Percentiles rank a stretch among this genome's conserved stretches.
Conservation (phyloP, 2,888 invertebrate species). For the Serrognathus titanus region DNA sequence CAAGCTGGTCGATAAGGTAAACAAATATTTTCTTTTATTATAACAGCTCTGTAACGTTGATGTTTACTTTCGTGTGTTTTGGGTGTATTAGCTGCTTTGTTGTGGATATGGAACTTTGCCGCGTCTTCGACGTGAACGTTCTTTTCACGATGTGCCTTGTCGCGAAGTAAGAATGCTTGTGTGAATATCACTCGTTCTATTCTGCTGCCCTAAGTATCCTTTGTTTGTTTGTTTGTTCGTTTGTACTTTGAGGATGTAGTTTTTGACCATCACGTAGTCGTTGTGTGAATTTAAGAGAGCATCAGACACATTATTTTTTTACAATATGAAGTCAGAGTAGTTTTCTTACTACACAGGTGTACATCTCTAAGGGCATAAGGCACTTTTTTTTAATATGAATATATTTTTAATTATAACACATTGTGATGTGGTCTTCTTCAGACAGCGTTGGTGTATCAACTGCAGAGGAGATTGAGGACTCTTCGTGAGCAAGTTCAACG, state of each 20-base stretch:
- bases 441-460: constrained; percentile 85
- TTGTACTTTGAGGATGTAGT: neutral
- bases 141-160: constrained; percentile 75
- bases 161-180: constrained; percentile 67
- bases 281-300: too few relatives aligned
- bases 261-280: too few relatives aligned
- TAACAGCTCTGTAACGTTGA: neutral
- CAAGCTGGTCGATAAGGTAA: constrained; percentile 75
- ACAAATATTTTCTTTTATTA: neutral
- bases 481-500: constrained; percentile 87
- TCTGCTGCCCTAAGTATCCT: neutral
- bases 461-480: constrained; percentile 81
- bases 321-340: too few relatives aligned
- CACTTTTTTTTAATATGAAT: too few relatives aligned
- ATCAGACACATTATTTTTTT: too few relatives aligned
- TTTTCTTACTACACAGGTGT: too few relatives aligned
- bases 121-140: constrained; percentile 72
- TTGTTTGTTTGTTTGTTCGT: neutral
- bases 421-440: constrained; percentile 35
- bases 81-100: constrained; percentile 61
- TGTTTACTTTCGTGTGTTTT: constrained; percentile 14
- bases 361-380: too few relatives aligned
- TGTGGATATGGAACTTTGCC: constrained; percentile 70
- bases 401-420: too few relatives aligned
- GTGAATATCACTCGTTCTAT: neutral